A percentile compares a stretch with the other conserved stretches of the same genome.
Conservation (phyloP, 2,113 vertebrate genomes). For the Rhinoderma darwinii region DNA sequence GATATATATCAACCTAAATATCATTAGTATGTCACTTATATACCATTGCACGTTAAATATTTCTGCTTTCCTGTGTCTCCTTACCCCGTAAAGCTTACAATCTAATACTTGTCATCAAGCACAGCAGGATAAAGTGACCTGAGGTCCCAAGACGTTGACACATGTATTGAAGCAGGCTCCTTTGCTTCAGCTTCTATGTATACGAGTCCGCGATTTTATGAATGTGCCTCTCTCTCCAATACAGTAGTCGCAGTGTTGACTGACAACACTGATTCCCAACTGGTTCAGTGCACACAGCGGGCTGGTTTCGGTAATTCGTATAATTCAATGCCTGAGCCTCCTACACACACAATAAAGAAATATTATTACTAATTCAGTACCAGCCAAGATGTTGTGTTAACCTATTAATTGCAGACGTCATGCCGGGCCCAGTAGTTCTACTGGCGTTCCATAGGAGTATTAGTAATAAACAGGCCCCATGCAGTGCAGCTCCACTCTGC, state of each 20-base stretch:
- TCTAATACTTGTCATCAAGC: neutral
- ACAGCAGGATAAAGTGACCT: neutral
- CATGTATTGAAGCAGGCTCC: neutral
- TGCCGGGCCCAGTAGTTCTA: neutral
- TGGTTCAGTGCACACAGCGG: slow-evolving; percentile 29
- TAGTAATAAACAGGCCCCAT: slow-evolving; percentile 11
- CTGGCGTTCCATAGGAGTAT: neutral
- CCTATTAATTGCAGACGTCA: slow-evolving; percentile 21
- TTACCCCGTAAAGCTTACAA: neutral
- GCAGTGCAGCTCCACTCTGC: neutral
- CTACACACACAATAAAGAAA: slow-evolving; percentile 9
- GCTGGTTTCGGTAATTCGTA: neutral
- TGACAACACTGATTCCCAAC: slow-evolving; percentile 19
- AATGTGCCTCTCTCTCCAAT: neutral
- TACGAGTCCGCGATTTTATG: neutral
- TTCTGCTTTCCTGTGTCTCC: neutral
- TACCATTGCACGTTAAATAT: neutral
- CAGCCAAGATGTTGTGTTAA: neutral
- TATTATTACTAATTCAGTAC: neutral
- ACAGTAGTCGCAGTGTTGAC: slow-evolving; percentile 26
- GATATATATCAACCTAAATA: neutral
- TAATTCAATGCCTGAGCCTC: slow-evolving; percentile 8
- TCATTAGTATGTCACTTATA: neutral
- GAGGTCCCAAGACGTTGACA: neutral
- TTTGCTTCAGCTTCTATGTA: neutral